These are phyloP conservation scores for Danio kyathit DNA, from an alignment of 2,797 vertebrate genomes.

Conservation along the genomic window DNA sequence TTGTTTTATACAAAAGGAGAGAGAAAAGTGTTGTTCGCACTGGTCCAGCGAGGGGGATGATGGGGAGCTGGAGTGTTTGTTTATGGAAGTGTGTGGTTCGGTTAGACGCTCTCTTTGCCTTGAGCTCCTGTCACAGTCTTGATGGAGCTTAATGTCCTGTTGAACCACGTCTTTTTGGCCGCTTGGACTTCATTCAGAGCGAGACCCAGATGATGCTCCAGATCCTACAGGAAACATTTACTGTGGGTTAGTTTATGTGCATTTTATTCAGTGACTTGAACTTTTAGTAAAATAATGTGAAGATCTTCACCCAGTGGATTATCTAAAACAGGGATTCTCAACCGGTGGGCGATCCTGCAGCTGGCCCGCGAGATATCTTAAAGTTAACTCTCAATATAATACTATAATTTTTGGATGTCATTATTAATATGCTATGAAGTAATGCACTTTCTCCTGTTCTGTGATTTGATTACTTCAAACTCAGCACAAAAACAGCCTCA, in stretches of 20 bases:
- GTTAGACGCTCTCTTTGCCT: slow-evolving; percentile 96
- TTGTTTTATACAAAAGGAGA: slow-evolving; percentile 57
- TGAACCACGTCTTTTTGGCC: slow-evolving; percentile 99
- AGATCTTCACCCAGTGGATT: too few relatives aligned
- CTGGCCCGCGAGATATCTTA: too few relatives aligned
- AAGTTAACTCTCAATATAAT: too few relatives aligned
- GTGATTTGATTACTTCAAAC: too few relatives aligned
- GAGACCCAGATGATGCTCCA: slow-evolving; percentile 96
- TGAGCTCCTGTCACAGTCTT: slow-evolving; percentile 97
- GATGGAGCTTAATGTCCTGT: slow-evolving; percentile 97
- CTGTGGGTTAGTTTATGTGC: not conserved
- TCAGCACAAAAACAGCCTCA: too few relatives aligned
- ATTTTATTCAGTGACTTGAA: too few relatives aligned
- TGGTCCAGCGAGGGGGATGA: slow-evolving; percentile 74
- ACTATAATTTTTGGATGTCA: too few relatives aligned
- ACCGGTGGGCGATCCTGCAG: too few relatives aligned
- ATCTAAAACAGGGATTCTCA: too few relatives aligned
- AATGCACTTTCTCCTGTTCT: too few relatives aligned
- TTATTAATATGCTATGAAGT: too few relatives aligned
- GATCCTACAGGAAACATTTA: slow-evolving; percentile 80
- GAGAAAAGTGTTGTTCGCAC: slow-evolving; percentile 63
- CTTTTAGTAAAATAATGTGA: too few relatives aligned
- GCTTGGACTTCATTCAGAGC: slow-evolving; percentile 96
- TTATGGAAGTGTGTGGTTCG: slow-evolving; percentile 22
- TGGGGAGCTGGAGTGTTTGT: slow-evolving; percentile 41